Percentiles rank a stretch among this genome's conserved stretches.
These are phyloP conservation scores for Eupleurogrammus muticus DNA, from an alignment of 2,797 vertebrate genomes.

Conservation along the genomic window DNA sequence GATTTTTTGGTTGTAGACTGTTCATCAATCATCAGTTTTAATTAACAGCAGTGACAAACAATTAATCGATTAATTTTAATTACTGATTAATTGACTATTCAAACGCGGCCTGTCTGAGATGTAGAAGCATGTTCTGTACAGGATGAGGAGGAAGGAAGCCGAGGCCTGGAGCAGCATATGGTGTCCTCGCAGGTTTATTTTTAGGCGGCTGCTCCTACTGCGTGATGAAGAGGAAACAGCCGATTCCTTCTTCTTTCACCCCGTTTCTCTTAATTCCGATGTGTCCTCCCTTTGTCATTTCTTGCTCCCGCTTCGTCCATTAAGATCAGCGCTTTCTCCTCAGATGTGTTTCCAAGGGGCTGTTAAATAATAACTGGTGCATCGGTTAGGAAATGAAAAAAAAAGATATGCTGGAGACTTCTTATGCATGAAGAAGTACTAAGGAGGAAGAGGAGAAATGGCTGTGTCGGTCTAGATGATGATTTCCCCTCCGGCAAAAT, in stretches of 20 bases:
- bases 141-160: slow-evolving; percentile 35
- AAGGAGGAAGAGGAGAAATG: not conserved
- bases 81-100: too few species aligned
- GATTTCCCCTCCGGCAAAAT: too few species aligned
- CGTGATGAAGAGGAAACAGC: slow-evolving; percentile 63
- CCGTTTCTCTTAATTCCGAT: slow-evolving; percentile 33
- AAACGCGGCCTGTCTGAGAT: too few species aligned
- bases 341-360: slow-evolving; percentile 33
- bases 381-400: not conserved
- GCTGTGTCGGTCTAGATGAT: slow-evolving; percentile 5
- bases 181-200: slow-evolving; percentile 77
- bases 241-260: slow-evolving; percentile 39
- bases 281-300: slow-evolving; percentile 25
- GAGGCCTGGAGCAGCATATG: slow-evolving; percentile 65
- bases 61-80: too few species aligned
- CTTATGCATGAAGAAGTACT: not conserved
- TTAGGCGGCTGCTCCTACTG: slow-evolving; percentile 69
- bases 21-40: too few species aligned
- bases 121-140: slow-evolving; percentile 8
- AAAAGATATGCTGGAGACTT: not conserved
- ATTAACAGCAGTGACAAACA: too few species aligned
- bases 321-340: slow-evolving; percentile 40
- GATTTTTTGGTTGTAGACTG: too few species aligned
- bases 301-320: slow-evolving; percentile 19
- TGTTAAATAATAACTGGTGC: slow-evolving; percentile 13